Conservation (phyloP, 2,113 vertebrate species). For the Poecilia latipinna region DNA sequence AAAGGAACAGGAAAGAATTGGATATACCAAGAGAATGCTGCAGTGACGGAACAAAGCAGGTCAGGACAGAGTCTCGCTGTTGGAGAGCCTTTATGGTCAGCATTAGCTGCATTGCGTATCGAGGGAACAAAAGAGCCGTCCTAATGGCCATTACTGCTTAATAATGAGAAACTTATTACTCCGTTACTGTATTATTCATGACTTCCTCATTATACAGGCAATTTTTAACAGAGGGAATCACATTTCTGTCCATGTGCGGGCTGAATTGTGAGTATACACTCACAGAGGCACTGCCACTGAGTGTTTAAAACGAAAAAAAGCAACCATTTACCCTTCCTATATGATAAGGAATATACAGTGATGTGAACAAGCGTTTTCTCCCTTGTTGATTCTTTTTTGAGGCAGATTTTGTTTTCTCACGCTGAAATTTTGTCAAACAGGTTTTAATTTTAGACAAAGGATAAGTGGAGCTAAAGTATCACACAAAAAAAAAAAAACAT, state of each 20-base stretch:
- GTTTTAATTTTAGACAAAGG: background rate
- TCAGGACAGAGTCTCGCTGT: slow-evolving; percentile 36
- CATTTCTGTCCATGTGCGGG: slow-evolving; percentile 57
- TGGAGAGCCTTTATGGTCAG: slow-evolving; percentile 48
- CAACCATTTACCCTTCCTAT: slow-evolving; percentile 51
- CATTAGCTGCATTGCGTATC: slow-evolving; percentile 51
- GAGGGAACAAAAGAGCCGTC: slow-evolving; percentile 62
- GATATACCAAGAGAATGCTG: slow-evolving; percentile 28
- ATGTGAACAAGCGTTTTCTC: background rate
- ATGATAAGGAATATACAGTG: background rate
- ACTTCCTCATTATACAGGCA: slow-evolving; percentile 71
- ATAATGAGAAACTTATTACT: slow-evolving; percentile 79
- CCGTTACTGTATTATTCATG: slow-evolving; percentile 78
- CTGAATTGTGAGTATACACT: slow-evolving; percentile 48
- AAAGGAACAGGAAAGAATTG: slow-evolving; percentile 13
- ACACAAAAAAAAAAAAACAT: background rate
- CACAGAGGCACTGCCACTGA: slow-evolving; percentile 34
- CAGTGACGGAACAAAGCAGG: slow-evolving; percentile 45
- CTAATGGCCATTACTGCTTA: slow-evolving; percentile 76
- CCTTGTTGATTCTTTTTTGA: background rate
- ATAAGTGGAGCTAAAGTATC: background rate
- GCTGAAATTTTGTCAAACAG: background rate
- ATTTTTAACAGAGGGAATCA: slow-evolving; percentile 64
- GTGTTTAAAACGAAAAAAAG: slow-evolving; percentile 60
- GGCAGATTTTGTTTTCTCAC: background rate